Percentiles rank a stretch among this genome's conserved stretches.
phyloP scores from a whole-genome alignment of 2,888 invertebrate genomes.

The Tigriopus californicus region DNA sequence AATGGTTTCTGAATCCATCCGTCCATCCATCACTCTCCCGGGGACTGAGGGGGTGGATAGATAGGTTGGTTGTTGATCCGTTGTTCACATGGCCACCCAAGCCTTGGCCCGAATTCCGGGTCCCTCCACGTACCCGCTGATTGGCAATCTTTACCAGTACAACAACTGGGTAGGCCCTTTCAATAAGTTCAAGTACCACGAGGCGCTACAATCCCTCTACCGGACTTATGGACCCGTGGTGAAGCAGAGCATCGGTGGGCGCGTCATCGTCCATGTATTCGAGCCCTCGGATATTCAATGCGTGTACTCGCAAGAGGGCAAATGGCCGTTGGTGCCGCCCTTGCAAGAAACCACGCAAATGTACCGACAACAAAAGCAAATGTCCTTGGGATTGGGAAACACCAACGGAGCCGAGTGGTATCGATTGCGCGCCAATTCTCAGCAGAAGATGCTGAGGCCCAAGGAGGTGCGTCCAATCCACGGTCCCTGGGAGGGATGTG shows the following conservation, averaged over 20 bases:
- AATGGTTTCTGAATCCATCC: no score
- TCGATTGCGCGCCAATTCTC: constrained; percentile 31
- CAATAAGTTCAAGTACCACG: constrained; percentile 26
- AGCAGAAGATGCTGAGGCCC: constrained; percentile 35
- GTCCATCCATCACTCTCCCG: no score
- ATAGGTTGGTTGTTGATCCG: neutral
- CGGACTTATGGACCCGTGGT: constrained; percentile 33
- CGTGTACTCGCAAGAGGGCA: constrained; percentile 23
- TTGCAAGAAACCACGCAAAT: constrained; percentile 32
- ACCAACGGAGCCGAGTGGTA: constrained; percentile 39
- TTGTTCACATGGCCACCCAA: neutral
- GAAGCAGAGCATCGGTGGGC: constrained; percentile 30
- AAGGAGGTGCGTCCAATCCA: constrained; percentile 24
- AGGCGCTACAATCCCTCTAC: constrained; percentile 27
- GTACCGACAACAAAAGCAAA: constrained; percentile 30
- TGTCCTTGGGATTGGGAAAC: constrained; percentile 35
- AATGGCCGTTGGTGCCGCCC: constrained; percentile 32
- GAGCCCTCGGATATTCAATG: constrained; percentile 32
- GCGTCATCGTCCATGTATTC: constrained; percentile 32
- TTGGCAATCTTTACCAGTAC: constrained; percentile 3
- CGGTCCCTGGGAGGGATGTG: no score
- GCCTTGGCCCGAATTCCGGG: constrained; percentile 8
- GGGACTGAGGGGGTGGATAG: no score
- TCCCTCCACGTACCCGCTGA: neutral
- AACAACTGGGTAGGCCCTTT: constrained; percentile 20